Conservation (phyloP, 2,113 vertebrate species). For the western clawed frog (Xenopus tropicalis) region UCB_Xtro_10.0 CM004447.2:30086501-30087000, state of each 20-base stretch:
- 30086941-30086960: constrained; percentile 96
- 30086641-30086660: constrained; percentile 98
- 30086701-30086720: constrained; percentile 95
- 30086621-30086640: constrained; percentile 87
- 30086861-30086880: constrained; percentile 97
- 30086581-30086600: constrained; percentile 97
- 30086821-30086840: constrained; percentile 96
- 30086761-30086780: constrained; percentile 95
- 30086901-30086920: constrained; percentile 98
- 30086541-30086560: constrained; percentile 82
- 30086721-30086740: constrained; percentile 99
- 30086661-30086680: constrained; percentile 95
- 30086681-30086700: constrained; percentile 89
- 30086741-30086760: constrained; percentile 98
- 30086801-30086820: constrained; percentile 73
- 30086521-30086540: constrained; percentile 80
- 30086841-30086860: constrained; percentile 95
- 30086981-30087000: constrained; percentile 78
- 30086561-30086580: constrained; percentile 95
- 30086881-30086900: constrained; percentile 97
- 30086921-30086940: constrained; percentile 97
- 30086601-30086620: constrained; percentile 90
- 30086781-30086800: constrained; percentile 89
- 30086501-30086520: constrained; percentile 82
- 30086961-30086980: constrained; percentile 90